Evolutionary conservation across 2,888 invertebrate species (phyloP).

Genomic region (Callinectes sapidus): DNA sequence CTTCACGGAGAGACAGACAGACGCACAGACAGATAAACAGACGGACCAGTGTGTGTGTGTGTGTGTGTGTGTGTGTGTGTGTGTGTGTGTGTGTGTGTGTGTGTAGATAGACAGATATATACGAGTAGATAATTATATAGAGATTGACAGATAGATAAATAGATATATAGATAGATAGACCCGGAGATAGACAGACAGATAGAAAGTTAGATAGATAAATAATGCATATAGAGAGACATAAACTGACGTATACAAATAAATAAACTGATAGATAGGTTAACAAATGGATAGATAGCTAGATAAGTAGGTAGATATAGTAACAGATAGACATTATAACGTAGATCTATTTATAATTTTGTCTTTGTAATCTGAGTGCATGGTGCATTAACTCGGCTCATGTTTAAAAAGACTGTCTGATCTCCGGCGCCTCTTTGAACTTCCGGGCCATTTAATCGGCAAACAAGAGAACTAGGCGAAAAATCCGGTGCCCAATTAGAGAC

Average conservation of each 20-base stretch:
- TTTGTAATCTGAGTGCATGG: neutral
- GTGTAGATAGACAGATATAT: neutral
- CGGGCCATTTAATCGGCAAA: slow-evolving; percentile 59
- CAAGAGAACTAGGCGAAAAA: slow-evolving; percentile 49
- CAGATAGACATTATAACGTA: neutral
- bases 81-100: slow-evolving; percentile 32
- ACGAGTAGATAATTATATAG: neutral
- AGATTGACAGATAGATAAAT: neutral
- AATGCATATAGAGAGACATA: neutral
- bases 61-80: slow-evolving; percentile 24
- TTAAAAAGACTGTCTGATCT: slow-evolving; percentile 39
- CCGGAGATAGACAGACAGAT: neutral
- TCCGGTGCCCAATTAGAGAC: slow-evolving; percentile 51
- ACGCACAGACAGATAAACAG: neutral
- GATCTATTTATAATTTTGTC: neutral
- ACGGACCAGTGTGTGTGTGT: neutral
- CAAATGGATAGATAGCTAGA: slow-evolving; percentile 23
- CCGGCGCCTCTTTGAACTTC: slow-evolving; percentile 48
- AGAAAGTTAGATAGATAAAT: neutral
- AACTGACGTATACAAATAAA: neutral
- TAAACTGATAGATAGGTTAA: neutral
- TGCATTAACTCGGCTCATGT: slow-evolving; percentile 4
- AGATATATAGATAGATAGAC: neutral
- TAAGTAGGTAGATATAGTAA: neutral
- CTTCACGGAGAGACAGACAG: slow-evolving; percentile 7